Percentiles rank a stretch among this genome's conserved stretches.
Conservation (phyloP, 2,888 invertebrate genomes). For the Hesperia comma region DNA sequence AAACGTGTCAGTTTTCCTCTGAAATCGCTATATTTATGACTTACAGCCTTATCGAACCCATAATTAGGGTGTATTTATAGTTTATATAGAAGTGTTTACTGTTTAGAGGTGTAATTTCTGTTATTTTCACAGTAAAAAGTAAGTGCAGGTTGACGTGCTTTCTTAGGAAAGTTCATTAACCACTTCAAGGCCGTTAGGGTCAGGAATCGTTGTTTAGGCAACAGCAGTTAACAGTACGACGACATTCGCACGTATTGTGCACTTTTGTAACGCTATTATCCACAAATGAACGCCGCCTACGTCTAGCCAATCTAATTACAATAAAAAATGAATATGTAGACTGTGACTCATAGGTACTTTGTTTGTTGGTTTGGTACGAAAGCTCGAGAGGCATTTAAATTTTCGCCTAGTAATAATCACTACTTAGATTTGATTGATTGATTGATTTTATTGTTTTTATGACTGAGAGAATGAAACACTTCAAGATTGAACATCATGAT, state of each 20-base stretch:
- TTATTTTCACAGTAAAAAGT: constrained; percentile 12
- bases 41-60: background rate
- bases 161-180: constrained; percentile 66
- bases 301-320: constrained; percentile 2
- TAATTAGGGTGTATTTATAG: background rate
- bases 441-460: too few species aligned
- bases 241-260: constrained; percentile 29
- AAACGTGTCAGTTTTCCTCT: constrained; percentile 67
- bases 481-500: too few species aligned
- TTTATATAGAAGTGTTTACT: background rate
- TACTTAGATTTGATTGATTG: too few species aligned
- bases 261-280: constrained; percentile 24
- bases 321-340: constrained; percentile 6
- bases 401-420: too few species aligned
- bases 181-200: constrained; percentile 64
- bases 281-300: constrained; percentile 24
- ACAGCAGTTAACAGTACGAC: constrained; percentile 53
- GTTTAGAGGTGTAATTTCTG: background rate
- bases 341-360: constrained; percentile 17
- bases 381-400: background rate
- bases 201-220: constrained; percentile 60
- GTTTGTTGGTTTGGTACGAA: constrained; percentile 10
- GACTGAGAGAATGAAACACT: too few species aligned
- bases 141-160: constrained; percentile 15
- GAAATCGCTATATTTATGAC: constrained; percentile 17